Evolutionary conservation across 2,797 vertebrate species (phyloP), one percentile per base, ranked within the genome.

Genomic region (Carduelis carduelis): DNA sequence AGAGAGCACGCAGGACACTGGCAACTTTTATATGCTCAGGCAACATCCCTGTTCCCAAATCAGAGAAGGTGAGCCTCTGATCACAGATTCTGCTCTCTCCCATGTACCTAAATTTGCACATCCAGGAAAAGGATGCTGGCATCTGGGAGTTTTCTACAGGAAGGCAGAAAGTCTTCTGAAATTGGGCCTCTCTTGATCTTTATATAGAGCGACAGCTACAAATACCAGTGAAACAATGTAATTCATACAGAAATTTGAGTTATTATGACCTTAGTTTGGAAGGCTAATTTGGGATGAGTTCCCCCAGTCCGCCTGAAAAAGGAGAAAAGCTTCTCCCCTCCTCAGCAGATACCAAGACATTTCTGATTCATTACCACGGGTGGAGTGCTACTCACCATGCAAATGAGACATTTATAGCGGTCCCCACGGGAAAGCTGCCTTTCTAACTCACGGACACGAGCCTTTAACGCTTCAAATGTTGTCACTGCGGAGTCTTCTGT

Each of bases 321-420:
- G 24, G 11, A 78, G n/a, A 74, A 78, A 71, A 78, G 56, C 87
- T 59, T 86, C 82, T 92, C n/a, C 39, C 41, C 66, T 92, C 68
- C 83, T 91, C 21, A 0, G 81, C 61, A 89, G 95, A 56, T 44
- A 96, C 41, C 76, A 84, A 95, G 92, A 90, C 89, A 92, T 95
- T 95, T 96, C 94, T 96, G 94, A 97, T 97, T 97, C 96, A 96
- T 95, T 96, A 93, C 91, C 91, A 90, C 63, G 74, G 96, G 90
- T 91, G 96, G 82, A 95, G 93, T 87, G 90, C 95, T 90, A 97
- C 97, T 99, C 98, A 99, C 99, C 99, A 99, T 99, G 98, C 99
- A 99, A 98, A 99, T 99, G 98, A 99, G 99, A 98, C 99, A 99
- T 98, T 99, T 99, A 98, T 99, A 99, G 93, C 99, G 98, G 98